Base-by-base conservation (phyloP, 2,113 vertebrate species). In the Capricornis sumatraensis region DNA sequence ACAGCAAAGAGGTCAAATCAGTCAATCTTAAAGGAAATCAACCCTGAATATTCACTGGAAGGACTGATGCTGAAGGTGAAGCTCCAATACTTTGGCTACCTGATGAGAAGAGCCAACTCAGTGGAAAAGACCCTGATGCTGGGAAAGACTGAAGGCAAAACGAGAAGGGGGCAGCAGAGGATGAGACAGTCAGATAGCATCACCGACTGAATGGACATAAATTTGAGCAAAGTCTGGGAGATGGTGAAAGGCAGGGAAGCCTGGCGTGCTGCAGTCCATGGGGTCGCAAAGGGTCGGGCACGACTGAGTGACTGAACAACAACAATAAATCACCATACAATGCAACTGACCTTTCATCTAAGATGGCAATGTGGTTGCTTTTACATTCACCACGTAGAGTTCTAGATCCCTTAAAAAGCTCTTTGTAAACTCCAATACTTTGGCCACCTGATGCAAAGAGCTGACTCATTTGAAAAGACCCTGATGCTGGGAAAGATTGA, bases 271-370 rank as follows among this genome's bases (percentile, higher is more conserved):
- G 23, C 23, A 76, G 36, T 43, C 36, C 71, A 7, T 7, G 71
- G 11, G 21, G 36, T 43, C 0, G 0, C 36, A 43, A 74, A 74
- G 21, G 43, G 71, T 7, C 3, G 0, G 4, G 43, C 21, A 43
- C 0, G 4, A 71, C 17, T 71, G 5, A 21, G 8, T 11, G 64
- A 71, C n/a, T 36, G 64, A 36, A 71, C 9, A 71, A 67, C 16
- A n/a, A 36, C 17, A 21, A 64, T 30, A 33, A 8, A n/a, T 52
- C 16, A 78, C 6, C 25, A 8, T 27, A 25, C 2, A 57, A 50
- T 50, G 19, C 19, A 64, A 14, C 0, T 11, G 19, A 60, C 0
- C 40, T 5, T 45, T 71, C 82, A 52, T 47, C 58, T 50, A 74
- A 64, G 47, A 60, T 25, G 43, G 57, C 40, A 78, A 62, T n/a